Evolutionary conservation across 53 echinoderm and acorn worm genomes (phyloP).

Genomic region (Holothuria scabra): DNA sequence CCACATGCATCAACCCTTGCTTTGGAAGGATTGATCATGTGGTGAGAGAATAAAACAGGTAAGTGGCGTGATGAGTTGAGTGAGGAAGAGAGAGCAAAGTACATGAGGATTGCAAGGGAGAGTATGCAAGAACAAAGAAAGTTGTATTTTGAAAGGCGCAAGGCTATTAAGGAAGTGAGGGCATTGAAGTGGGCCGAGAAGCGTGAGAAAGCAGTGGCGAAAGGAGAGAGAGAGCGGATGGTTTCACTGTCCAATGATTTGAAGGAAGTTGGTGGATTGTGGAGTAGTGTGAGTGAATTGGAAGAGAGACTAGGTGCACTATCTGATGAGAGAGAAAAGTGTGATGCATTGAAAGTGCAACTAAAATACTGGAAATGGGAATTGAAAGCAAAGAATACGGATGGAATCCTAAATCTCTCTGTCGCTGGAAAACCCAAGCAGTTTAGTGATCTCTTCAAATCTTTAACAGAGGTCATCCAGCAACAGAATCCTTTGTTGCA

Average conservation of each 20-base stretch:
- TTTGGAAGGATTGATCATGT: too few species aligned
- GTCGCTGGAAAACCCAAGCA: conserved; percentile 16
- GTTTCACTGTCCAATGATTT: too few species aligned
- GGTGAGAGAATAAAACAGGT: conserved; percentile 3
- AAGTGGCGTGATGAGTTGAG: conserved; percentile 3
- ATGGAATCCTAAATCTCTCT: conserved; percentile 34
- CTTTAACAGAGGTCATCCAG: too few species aligned
- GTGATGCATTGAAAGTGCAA: conserved; percentile 9
- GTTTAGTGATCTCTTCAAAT: background rate
- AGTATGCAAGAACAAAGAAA: conserved; percentile 2
- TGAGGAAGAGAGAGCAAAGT: conserved; percentile 18
- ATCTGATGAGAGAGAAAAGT: too few species aligned
- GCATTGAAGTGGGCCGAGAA: background rate
- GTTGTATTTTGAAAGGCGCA: conserved; percentile 8
- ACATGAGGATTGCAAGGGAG: conserved; percentile 48
- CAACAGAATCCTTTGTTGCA: too few species aligned
- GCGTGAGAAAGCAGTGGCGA: too few species aligned
- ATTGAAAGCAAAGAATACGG: conserved; percentile 11
- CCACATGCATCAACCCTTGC: conserved; percentile 53
- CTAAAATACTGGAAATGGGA: conserved; percentile 10
- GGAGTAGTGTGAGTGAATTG: background rate
- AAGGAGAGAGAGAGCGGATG: too few species aligned
- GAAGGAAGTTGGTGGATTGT: conserved; percentile 24
- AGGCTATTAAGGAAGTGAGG: conserved; percentile 25
- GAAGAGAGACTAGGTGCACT: background rate